phyloP scores from a whole-genome alignment of 2,888 invertebrate species.

The Phortica magna region DNA sequence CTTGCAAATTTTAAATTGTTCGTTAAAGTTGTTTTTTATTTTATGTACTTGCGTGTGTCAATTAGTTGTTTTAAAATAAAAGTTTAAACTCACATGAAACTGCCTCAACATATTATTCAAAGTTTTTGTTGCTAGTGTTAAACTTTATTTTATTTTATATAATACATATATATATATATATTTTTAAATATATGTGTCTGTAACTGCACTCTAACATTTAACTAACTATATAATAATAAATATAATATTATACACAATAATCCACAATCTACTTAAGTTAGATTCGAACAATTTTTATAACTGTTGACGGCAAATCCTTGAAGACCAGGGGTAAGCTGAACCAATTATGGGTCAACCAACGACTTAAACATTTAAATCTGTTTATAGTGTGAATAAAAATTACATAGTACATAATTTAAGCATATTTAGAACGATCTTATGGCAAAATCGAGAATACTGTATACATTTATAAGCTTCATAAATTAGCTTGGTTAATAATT shows the following conservation, averaged over 20 bases:
- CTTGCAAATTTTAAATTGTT: too few species aligned
- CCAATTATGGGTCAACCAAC: too few species aligned
- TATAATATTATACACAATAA: conserved; percentile 36
- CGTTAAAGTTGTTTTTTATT: too few species aligned
- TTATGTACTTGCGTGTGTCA: not conserved
- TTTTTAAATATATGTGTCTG: conserved; percentile 51
- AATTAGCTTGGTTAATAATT: not conserved
- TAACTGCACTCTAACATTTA: conserved; percentile 66
- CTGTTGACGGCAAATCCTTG: too few species aligned
- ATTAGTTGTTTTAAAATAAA: not conserved
- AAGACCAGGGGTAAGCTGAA: too few species aligned
- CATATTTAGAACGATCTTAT: not conserved
- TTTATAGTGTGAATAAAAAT: too few species aligned
- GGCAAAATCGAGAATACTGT: not conserved
- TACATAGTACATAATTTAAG: too few species aligned
- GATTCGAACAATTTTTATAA: too few species aligned
- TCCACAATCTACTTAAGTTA: not conserved
- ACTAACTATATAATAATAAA: conserved; percentile 58
- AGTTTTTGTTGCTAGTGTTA: conserved; percentile 37
- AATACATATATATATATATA: conserved; percentile 23
- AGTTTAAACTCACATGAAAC: too few species aligned
- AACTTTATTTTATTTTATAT: conserved; percentile 41
- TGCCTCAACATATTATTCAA: not conserved
- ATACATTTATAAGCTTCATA: not conserved
- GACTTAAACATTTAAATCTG: too few species aligned